Evolutionary conservation across 2,888 invertebrate genomes (phyloP).

Genomic region (Endotricha flammealis): DNA sequence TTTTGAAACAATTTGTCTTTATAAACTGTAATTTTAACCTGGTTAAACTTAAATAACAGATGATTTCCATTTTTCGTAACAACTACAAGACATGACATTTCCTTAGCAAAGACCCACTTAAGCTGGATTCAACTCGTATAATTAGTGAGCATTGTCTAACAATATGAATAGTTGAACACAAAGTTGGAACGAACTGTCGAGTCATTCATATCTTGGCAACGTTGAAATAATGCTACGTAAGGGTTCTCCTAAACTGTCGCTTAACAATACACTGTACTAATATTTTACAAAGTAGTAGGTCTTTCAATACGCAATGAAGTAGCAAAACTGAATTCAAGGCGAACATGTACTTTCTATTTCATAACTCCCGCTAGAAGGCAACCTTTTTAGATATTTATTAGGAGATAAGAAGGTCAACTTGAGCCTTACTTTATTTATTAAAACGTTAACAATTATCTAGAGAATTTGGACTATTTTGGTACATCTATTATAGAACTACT

Average conservation of each 20-base stretch:
- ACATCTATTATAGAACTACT: no score
- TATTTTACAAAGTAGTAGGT: no score
- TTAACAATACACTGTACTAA: background rate
- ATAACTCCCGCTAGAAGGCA: no score
- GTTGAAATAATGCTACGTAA: constrained; percentile 25
- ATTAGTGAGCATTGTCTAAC: constrained; percentile 50
- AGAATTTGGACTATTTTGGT: no score
- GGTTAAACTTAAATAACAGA: constrained; percentile 24
- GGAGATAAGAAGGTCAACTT: no score
- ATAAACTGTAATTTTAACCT: constrained; percentile 22
- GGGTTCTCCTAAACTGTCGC: background rate
- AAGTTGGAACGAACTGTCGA: constrained; percentile 32
- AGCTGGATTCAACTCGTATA: constrained; percentile 35
- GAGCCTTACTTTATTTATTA: no score
- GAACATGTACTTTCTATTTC: constrained; percentile 1
- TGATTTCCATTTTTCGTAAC: constrained; percentile 42
- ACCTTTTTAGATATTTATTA: no score
- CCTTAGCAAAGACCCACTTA: constrained; percentile 32
- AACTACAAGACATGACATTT: constrained; percentile 31
- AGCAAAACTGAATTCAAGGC: background rate
- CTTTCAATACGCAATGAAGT: background rate
- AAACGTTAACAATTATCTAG: no score
- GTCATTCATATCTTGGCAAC: constrained; percentile 37
- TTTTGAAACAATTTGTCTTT: constrained; percentile 9
- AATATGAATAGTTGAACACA: constrained; percentile 37